These are phyloP conservation scores for Pachycephala philippinensis DNA, from an alignment of 2,113 vertebrate species.

Conservation along the genomic window DNA sequence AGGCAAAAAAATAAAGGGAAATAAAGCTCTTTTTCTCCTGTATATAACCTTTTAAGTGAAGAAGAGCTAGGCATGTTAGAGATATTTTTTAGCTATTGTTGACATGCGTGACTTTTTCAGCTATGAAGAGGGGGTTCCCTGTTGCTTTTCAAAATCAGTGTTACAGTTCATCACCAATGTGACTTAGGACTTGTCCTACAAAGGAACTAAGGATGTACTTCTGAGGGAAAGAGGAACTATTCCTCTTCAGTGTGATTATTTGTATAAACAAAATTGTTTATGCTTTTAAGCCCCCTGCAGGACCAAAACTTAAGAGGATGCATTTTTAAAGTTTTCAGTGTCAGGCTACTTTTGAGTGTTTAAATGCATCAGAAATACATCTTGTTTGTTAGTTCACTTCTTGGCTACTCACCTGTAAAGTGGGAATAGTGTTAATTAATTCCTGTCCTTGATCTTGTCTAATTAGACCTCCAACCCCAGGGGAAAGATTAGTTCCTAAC, in stretches of 20 bases:
- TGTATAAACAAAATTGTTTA: background rate
- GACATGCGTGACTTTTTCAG: background rate
- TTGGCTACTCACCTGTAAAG: background rate
- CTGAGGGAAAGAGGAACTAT: background rate
- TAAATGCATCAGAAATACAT: background rate
- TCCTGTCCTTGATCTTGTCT: background rate
- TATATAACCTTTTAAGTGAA: background rate
- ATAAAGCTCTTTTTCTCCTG: background rate
- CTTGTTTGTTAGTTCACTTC: background rate
- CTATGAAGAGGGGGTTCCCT: background rate
- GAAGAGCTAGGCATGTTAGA: background rate
- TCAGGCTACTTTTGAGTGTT: background rate
- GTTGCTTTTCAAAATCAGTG: background rate
- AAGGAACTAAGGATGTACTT: background rate
- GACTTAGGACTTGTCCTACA: background rate
- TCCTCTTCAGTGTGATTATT: background rate
- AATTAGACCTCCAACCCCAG: background rate
- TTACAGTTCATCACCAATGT: background rate
- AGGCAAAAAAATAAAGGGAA: background rate
- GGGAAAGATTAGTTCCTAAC: background rate
- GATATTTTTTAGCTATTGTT: background rate
- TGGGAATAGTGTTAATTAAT: background rate
- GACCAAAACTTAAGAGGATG: background rate
- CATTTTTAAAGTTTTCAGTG: background rate
- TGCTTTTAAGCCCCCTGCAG: background rate